Base-by-base conservation (phyloP, 2,797 vertebrate genomes). In the Vespertilio murinus region DNA sequence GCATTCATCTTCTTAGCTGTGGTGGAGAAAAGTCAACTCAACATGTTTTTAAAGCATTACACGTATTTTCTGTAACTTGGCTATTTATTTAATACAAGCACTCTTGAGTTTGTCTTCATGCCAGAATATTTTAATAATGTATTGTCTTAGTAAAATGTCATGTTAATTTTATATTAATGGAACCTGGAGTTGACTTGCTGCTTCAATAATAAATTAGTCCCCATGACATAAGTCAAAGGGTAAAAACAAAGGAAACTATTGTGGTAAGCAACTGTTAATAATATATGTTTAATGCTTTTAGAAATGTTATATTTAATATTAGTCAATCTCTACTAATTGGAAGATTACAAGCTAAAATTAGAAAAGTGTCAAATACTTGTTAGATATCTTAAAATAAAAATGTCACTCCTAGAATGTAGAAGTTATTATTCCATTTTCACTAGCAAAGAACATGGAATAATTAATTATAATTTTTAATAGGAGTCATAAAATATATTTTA, bases 141-240 rank as follows among this genome's bases (percentile, higher is more conserved):
- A 33, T 35, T 94, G 18, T 94, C 75, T 94, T 78, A 47, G 13
- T 52, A 17, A 92, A 89, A 4, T 73, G 1, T 75, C 74, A 64
- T 33, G 20, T 80, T 83, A 54, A 94, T 89, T 93, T 92, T 83
- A 79, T 75, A 95, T 94, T 73, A 38, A 84, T 75, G 69, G 47
- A 92, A 16, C 54, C 47, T 71, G n/a, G 40, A 33, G 12, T 77
- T 80, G 71, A 73, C 40, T 67, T 49, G 9, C 14, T 77, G 40
- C 23, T 61, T 92, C 18, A 11, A 38, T 42, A 69, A 70, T 79
- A 80, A 75, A 71, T 91, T 69, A 93, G 25, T 38, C 6, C 89
- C 35, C 47, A 20, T 35, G 92, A 81, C 6, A 5, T 65, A 67
- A 88, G 16, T 83, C 70, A 87, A 71, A 79, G 22, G 40, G 56